Evolutionary conservation across 2,888 invertebrate genomes (phyloP).

Genomic region (Reticulitermes lucifugus): DNA sequence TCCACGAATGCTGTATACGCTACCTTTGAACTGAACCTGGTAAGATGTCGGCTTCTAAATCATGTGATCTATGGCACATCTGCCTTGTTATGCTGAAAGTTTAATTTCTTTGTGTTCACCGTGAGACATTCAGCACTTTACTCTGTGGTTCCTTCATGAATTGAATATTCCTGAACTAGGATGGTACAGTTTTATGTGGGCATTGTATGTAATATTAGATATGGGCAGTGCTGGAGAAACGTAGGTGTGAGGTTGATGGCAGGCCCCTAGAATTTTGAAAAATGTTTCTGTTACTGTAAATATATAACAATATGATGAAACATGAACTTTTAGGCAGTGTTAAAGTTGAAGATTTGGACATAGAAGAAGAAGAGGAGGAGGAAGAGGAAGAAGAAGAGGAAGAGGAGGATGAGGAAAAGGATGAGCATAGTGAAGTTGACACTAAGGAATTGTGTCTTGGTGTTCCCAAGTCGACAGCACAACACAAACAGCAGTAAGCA

Average conservation of each 20-base stretch:
- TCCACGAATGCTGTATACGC: too few species aligned
- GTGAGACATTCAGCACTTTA: too few species aligned
- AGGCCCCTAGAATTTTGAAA: not conserved
- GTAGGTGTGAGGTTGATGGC: too few species aligned
- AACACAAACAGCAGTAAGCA: constrained; percentile 29
- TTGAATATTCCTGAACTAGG: too few species aligned
- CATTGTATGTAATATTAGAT: too few species aligned
- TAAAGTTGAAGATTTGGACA: constrained; percentile 56
- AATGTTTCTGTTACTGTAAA: not conserved
- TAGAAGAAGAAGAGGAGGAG: constrained; percentile 62
- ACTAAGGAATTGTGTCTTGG: not conserved
- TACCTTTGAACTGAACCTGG: too few species aligned
- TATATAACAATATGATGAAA: not conserved
- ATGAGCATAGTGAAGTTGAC: constrained; percentile 39
- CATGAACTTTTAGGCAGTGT: constrained; percentile 50
- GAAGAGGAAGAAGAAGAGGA: constrained; percentile 64
- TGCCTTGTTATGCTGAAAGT: not conserved
- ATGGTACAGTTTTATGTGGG: too few species aligned
- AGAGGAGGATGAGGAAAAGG: constrained; percentile 54
- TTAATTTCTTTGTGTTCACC: not conserved
- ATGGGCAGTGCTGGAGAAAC: too few species aligned
- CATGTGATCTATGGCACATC: not conserved
- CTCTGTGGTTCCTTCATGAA: too few species aligned
- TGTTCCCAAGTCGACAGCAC: constrained; percentile 3
- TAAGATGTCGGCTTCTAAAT: too few species aligned